phyloP scores from a whole-genome alignment of 2,113 vertebrate genomes.

The Osmerus eperlanus region DNA sequence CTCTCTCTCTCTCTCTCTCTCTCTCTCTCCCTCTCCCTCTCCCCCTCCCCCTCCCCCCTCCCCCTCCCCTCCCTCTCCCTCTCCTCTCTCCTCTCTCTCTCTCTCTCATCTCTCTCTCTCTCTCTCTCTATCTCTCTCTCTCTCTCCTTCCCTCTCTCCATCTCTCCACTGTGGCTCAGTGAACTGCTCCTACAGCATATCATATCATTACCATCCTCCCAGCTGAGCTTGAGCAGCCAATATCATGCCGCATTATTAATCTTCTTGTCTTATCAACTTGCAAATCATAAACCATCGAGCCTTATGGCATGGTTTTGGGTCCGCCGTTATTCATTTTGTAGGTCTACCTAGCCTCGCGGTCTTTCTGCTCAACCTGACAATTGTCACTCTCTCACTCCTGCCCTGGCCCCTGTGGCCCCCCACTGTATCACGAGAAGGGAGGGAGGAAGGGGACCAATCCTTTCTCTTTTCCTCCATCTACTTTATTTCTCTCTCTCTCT shows the following conservation, averaged over 20 bases:
- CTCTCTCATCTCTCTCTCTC: slow-evolving; percentile 65
- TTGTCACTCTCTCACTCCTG: slow-evolving; percentile 92
- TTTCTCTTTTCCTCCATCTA: slow-evolving; percentile 61
- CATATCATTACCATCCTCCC: slow-evolving; percentile 99
- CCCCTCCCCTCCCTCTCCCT: slow-evolving; percentile 14
- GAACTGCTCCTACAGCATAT: slow-evolving; percentile 98
- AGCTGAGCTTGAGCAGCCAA: slow-evolving; percentile 98
- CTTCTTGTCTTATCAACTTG: slow-evolving; percentile 99
- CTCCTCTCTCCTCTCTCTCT: slow-evolving; percentile 39
- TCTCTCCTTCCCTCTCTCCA: slow-evolving; percentile 52
- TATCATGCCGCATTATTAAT: slow-evolving; percentile 99
- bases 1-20: slow-evolving; percentile 61
- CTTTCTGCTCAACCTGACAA: slow-evolving; percentile 98
- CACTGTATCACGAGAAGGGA: slow-evolving; percentile 52
- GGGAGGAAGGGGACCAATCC: slow-evolving; percentile 54
- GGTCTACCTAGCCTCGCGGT: slow-evolving; percentile 97
- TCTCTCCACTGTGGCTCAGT: slow-evolving; percentile 81
- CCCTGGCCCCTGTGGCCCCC: slow-evolving; percentile 85
- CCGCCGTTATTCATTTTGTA: slow-evolving; percentile 99
- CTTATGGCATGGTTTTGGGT: slow-evolving; percentile 99
- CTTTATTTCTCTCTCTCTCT: neutral
- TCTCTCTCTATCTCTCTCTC: slow-evolving; percentile 59
- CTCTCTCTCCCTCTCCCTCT: slow-evolving; percentile 66
- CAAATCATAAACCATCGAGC: slow-evolving; percentile 99
- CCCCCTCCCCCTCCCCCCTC: slow-evolving; percentile 51